Evolutionary conservation across 2,888 invertebrate genomes (phyloP), one percentile per base, ranked within the genome.

Genomic region (Morpho achilles): DNA sequence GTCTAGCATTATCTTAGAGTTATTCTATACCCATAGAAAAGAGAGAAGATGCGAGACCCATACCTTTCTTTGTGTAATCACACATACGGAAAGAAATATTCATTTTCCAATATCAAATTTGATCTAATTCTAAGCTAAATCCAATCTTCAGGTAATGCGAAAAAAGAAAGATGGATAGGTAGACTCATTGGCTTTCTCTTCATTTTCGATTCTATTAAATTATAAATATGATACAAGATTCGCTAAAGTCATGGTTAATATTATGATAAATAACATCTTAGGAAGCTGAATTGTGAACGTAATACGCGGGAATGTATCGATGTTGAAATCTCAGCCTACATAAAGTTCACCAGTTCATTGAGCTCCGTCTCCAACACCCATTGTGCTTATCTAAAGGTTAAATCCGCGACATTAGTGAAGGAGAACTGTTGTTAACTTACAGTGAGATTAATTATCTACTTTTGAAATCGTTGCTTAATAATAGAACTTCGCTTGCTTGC

Each of bases 261-360:
- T 32, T 32, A 32, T 32, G 32, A 32, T 32, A 32, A 32, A 32
- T 32, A 32, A 32, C 32, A 32, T 32, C 32, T 32, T 32, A 58
- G 51, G 32, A 32, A 32, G 39, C 41, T 23, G 39, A 44, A 51
- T 47, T 40, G 44, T 53, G 44, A 51, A 59, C 46, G 51, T 46
- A 69, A 70, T 71, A 72, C 45, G 56, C 51, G 71, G 70, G 75
- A 78, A 73, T 78, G 74, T 72, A 71, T 69, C 67, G 67, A 74
- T 82, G 80, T 75, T 74, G 84, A 80, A 85, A 84, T 77, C 68
- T 72, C 73, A 73, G 69, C 74, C 73, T 79, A 76, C 75, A 68
- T 68, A 84, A 87, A 85, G 87, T 85, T 86, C 83, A 87, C 78
- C 82, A 77, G 87, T 85, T 83, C 81, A 79, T 79, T 75, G 79